Conservation (phyloP, 1,140 invertebrate genomes). For the Drosophila navojoa region DNA sequence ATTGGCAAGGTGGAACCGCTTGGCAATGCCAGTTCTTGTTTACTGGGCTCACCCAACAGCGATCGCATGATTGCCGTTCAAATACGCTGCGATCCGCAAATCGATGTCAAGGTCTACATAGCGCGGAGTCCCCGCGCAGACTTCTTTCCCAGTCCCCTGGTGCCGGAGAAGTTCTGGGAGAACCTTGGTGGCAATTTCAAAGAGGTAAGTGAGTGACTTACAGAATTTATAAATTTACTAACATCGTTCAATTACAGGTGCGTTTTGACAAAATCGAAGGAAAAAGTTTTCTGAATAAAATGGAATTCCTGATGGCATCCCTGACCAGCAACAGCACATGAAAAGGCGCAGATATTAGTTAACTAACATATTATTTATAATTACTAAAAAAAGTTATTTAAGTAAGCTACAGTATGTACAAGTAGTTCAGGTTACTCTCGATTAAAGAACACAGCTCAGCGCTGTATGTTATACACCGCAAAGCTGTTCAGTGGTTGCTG, state of each 20-base stretch:
- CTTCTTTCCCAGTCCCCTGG: conserved; percentile 93
- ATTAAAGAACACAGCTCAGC: conserved; percentile 44
- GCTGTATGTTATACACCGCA: conserved; percentile 50
- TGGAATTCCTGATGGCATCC: conserved; percentile 97
- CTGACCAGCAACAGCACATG: conserved; percentile 86
- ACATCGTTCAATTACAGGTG: conserved; percentile 54
- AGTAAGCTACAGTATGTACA: conserved; percentile 30
- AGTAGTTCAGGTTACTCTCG: conserved; percentile 22
- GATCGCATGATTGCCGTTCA: conserved; percentile 92
- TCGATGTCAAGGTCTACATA: conserved; percentile 87
- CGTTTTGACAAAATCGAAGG: conserved; percentile 97
- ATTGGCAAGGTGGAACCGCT: conserved; percentile 94
- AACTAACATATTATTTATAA: conserved; percentile 30
- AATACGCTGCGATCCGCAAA: conserved; percentile 90
- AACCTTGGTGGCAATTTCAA: conserved; percentile 95
- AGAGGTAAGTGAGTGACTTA: conserved; percentile 86
- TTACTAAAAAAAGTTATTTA: conserved; percentile 22
- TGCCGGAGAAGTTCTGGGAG: conserved; percentile 95
- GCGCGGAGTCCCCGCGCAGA: conserved; percentile 93
- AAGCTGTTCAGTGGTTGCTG: conserved; percentile 47
- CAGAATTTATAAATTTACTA: background rate
- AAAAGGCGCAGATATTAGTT: conserved; percentile 16
- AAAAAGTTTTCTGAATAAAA: conserved; percentile 98
- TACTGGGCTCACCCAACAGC: conserved; percentile 93
- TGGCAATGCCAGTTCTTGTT: conserved; percentile 94